These are phyloP conservation scores for Lytechinus pictus DNA, from an alignment of 35 echinoderm and acorn worm species.

Conservation along the genomic window DNA sequence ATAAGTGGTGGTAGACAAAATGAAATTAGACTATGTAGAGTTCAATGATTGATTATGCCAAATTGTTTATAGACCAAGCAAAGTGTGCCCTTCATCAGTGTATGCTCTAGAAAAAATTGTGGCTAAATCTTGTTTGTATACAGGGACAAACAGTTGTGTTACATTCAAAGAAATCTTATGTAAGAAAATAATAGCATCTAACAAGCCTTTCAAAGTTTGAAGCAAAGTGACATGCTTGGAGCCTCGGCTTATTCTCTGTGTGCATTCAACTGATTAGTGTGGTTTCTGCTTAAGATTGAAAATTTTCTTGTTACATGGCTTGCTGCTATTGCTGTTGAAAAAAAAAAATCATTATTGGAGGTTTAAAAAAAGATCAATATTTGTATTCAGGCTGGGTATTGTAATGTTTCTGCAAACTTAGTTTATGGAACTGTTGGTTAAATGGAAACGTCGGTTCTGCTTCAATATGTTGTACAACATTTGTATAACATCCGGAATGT, in stretches of 20 bases:
- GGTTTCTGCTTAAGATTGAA: neutral
- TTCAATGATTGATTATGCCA: too few relatives aligned
- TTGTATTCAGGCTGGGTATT: neutral
- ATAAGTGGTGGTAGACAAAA: too few relatives aligned
- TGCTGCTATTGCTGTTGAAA: neutral
- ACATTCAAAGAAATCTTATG: neutral
- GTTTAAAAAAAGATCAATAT: neutral
- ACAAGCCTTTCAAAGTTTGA: neutral
- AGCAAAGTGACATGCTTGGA: neutral
- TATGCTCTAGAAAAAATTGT: neutral
- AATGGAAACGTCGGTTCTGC: too few relatives aligned
- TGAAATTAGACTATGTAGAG: too few relatives aligned
- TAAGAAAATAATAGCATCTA: neutral
- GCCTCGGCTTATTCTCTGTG: neutral
- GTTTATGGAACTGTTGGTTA: neutral
- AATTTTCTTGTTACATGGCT: neutral
- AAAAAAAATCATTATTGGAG: neutral
- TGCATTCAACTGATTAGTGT: neutral
- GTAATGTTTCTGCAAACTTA: neutral
- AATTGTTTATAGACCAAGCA: too few relatives aligned
- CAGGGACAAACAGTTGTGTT: neutral
- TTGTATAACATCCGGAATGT: too few relatives aligned
- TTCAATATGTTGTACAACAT: too few relatives aligned
- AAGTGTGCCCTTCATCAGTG: too few relatives aligned
- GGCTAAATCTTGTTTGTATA: neutral